Base-by-base conservation (phyloP, 1,140 invertebrate species). In the Magallana angulata region DNA sequence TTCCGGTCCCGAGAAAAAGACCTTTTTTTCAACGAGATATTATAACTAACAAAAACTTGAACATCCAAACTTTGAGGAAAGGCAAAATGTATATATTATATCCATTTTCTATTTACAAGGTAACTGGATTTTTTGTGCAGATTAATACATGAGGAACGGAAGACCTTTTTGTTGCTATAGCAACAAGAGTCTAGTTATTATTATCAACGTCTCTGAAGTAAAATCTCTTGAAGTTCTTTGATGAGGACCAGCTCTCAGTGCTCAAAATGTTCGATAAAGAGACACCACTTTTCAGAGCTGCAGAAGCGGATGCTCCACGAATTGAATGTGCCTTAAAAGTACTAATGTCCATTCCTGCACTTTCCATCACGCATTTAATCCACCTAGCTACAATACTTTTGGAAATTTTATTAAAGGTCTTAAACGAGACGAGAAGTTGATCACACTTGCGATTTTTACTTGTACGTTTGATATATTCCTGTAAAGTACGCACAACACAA, bases 311-410 rank as follows among this genome's bases (percentile, higher is more conserved):
- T 24, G 68, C 85, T 7, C n/a, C 56, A 14, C 85, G 14, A 16
- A 86, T 68, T 9, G 85, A 86, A 86, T 86, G 85, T 6, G 85
- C 68, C 30, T 81, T 80, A n/a, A 80, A 86, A 57, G 8, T 16
- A 18, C 12, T 16, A 5, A 18, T 68, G 7, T 82, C 57, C 11
- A 81, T 58, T 24, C 85, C 85, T 14, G 85, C 85, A 16, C 24
- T 58, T 5, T 14, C 18, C 85, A 86, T 86, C 11, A 76, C 24
- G 1, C 24, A n/a, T 7, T 30, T 80, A 58, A 86, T 59, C 85
- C 85, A 86, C 24, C 83, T 85, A 68, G 59, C 60, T 64, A 85
- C 9, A 64, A 59, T 85, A 68, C 59, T 30, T 30, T 59, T 76
- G 4, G 36, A 36, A 36, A 36, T 36, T 36, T 36, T 36, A 36